These are phyloP conservation scores for Mesocentrotus franciscanus DNA, from an alignment of 53 echinoderm and acorn worm genomes.

Conservation along the genomic window DNA sequence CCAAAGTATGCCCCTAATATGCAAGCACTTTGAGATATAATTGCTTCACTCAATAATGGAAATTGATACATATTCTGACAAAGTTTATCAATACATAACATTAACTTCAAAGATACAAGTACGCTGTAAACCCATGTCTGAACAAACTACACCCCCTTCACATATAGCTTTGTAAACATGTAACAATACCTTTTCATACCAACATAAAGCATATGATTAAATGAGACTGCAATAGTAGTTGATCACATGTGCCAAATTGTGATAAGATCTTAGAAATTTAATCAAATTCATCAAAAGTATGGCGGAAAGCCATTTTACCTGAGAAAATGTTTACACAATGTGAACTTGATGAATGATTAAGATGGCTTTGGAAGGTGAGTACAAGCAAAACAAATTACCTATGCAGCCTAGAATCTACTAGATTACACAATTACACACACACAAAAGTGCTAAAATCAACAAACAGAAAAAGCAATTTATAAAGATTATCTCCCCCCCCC, in stretches of 20 bases:
- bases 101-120: too few species aligned
- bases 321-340: neutral
- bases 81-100: neutral
- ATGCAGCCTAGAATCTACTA: neutral
- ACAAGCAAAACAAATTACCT: too few species aligned
- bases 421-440: neutral
- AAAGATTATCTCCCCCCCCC: too few species aligned
- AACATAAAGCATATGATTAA: too few species aligned
- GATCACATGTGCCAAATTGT: neutral
- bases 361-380: neutral
- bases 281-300: neutral
- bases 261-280: neutral
- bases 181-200: neutral
- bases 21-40: neutral
- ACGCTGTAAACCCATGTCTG: neutral
- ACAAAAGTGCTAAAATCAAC: neutral
- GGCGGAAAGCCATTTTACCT: neutral
- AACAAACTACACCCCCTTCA: neutral
- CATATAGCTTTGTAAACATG: neutral
- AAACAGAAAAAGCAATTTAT: neutral
- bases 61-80: constrained; percentile 5
- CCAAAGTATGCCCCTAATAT: neutral
- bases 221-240: neutral
- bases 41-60: neutral
- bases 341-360: neutral